These are phyloP conservation scores for Apodemus speciosus DNA, from an alignment of 2,113 vertebrate genomes.

Conservation along the genomic window DNA sequence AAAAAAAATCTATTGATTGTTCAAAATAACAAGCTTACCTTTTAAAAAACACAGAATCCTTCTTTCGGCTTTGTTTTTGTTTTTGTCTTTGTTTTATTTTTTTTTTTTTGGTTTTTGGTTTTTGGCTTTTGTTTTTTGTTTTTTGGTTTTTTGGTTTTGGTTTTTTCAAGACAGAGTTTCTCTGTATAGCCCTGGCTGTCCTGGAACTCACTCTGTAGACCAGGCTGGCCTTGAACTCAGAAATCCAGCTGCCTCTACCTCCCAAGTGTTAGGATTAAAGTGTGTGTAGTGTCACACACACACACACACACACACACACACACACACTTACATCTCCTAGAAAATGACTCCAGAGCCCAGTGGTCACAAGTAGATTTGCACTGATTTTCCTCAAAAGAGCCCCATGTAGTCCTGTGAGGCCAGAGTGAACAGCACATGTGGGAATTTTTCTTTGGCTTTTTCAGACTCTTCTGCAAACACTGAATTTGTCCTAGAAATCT, in stretches of 20 bases:
- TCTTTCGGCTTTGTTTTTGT: too few species aligned
- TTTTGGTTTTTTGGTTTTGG: too few species aligned
- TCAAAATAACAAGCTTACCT: conserved; percentile 52
- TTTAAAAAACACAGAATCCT: not conserved
- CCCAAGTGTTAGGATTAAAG: too few species aligned
- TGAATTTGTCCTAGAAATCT: conserved; percentile 6
- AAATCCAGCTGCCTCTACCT: too few species aligned
- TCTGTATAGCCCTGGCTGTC: too few species aligned
- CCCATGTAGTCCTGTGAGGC: not conserved
- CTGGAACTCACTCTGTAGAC: too few species aligned
- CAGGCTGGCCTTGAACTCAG: too few species aligned
- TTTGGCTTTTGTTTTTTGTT: too few species aligned
- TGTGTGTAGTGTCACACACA: not conserved
- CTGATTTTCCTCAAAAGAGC: not conserved
- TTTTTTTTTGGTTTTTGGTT: too few species aligned
- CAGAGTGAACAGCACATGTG: not conserved
- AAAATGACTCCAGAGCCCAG: not conserved
- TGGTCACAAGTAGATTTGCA: not conserved
- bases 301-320: not conserved
- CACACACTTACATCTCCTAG: not conserved
- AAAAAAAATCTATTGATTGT: conserved; percentile 25
- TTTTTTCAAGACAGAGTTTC: too few species aligned
- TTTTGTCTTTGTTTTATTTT: too few species aligned
- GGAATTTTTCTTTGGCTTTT: not conserved
- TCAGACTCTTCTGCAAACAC: not conserved